Evolutionary conservation across 1,140 invertebrate genomes (phyloP).

Genomic region (Hycleus cichorii): DNA sequence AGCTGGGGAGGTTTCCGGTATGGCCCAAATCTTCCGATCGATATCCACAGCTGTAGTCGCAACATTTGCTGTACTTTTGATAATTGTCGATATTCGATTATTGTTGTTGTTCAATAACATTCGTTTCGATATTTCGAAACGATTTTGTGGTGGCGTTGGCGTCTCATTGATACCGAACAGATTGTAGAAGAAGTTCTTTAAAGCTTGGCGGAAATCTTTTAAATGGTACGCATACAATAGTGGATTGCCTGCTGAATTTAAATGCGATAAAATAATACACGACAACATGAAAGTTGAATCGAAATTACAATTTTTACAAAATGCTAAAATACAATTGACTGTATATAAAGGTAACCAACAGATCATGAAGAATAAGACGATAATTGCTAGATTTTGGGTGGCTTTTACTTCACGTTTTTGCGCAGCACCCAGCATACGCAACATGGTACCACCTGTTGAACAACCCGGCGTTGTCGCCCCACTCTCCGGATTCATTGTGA

Average conservation of each 20-base stretch:
- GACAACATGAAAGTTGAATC: conserved; percentile 63
- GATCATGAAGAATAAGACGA: conserved; percentile 85
- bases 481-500: conserved; percentile 48
- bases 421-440: conserved; percentile 68
- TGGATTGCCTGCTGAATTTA: conserved; percentile 84
- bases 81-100: too few relatives aligned
- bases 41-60: too few relatives aligned
- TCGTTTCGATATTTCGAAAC: too few relatives aligned
- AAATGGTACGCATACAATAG: conserved; percentile 84
- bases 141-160: background rate
- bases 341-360: conserved; percentile 91
- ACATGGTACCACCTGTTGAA: conserved; percentile 53
- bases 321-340: conserved; percentile 81
- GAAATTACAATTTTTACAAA: conserved; percentile 60
- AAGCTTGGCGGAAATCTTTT: conserved; percentile 71
- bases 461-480: conserved; percentile 15
- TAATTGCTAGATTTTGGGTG: conserved; percentile 82
- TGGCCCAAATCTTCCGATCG: too few relatives aligned
- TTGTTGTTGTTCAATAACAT: too few relatives aligned
- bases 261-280: conserved; percentile 80
- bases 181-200: conserved; percentile 57
- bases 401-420: conserved; percentile 84
- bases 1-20: too few relatives aligned
- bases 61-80: too few relatives aligned
- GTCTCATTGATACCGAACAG: conserved; percentile 39